These are phyloP conservation scores for Phalanger gymnotis DNA, from an alignment of 2,797 vertebrate genomes.

Conservation along the genomic window DNA sequence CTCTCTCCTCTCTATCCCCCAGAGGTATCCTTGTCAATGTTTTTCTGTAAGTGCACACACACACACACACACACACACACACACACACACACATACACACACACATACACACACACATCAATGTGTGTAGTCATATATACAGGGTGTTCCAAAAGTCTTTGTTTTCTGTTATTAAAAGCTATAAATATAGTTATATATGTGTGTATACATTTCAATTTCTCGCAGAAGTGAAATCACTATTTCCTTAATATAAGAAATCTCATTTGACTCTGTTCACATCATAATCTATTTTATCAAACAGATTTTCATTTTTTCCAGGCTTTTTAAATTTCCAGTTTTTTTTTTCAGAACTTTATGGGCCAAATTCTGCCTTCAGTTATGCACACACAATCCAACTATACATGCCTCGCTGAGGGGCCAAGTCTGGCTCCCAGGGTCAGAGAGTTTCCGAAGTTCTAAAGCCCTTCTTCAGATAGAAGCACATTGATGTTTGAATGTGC, in stretches of 20 bases:
- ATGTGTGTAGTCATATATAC: neutral
- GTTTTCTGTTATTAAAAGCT: neutral
- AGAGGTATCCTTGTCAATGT: conserved; percentile 44
- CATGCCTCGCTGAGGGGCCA: conserved; percentile 59
- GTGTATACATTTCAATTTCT: conserved; percentile 55
- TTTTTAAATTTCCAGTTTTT: conserved; percentile 50
- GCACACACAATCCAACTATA: conserved; percentile 55
- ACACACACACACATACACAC: no score
- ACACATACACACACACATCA: neutral
- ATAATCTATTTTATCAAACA: conserved; percentile 77
- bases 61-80: neutral
- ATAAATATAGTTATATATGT: conserved; percentile 38
- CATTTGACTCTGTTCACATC: conserved; percentile 69
- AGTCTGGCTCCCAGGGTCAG: conserved; percentile 62
- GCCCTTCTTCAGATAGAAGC: neutral
- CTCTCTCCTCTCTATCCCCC: conserved; percentile 10
- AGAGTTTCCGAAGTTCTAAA: conserved; percentile 64
- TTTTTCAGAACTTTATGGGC: conserved; percentile 46
- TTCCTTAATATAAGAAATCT: conserved; percentile 73
- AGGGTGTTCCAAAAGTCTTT: neutral
- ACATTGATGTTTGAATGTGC: neutral
- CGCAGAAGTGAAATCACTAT: conserved; percentile 70
- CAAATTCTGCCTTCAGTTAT: conserved; percentile 58
- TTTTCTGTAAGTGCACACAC: neutral
- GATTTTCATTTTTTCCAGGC: conserved; percentile 74